Base-by-base conservation (phyloP, 2,113 vertebrate genomes). In the Corythornis vintsioides region DNA sequence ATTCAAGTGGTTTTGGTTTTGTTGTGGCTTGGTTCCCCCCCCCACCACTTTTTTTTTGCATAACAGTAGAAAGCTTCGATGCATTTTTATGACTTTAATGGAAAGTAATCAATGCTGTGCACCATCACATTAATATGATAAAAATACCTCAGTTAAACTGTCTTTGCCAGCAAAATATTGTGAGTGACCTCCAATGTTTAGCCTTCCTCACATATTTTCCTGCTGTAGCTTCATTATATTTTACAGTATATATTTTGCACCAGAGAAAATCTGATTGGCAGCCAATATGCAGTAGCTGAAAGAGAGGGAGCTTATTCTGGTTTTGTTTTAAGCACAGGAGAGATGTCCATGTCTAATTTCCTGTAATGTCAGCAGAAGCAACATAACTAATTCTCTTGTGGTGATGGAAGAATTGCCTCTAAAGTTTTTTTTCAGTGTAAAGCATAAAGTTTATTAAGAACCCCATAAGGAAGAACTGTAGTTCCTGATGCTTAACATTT, bases 401-500 rank as follows among this genome's bases (percentile, higher is more conserved):
- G 57, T 75, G 29, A 8, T 67, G 60, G 64, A 77, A 63, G 40
- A 83, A 43, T 55, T 89, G 15, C 3, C 11, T 59, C 6, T 60
- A 70, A 81, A 38, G 4, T 5, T 87, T 81, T 38, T 38, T 83
- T 50, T 48, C 31, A 7, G 24, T 70, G 48, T 76, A 89, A 75
- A 84, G 21, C 47, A 26, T 65, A 13, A 71, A 31, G 38, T 55
- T 67, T 94, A 81, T 67, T 75, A 97, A 91, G 47, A 89, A 72
- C 26, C 3, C 6, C 9, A 17, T 82, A 77, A 86, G 69, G 69
- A 81, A 91, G 61, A 83, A 21, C 25, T 69, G 1, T 43, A 29
- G 28, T 40, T 95, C 25, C 53, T 53, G 22, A 20, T 47, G 55
- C 67, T 50, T 69, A 20, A 24, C 40, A 33, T 55, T 66, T 73